phyloP scores from a whole-genome alignment of 37 sponge, comb jelly and placozoan genomes.

The Halisarca cf. caerulea region DNA sequence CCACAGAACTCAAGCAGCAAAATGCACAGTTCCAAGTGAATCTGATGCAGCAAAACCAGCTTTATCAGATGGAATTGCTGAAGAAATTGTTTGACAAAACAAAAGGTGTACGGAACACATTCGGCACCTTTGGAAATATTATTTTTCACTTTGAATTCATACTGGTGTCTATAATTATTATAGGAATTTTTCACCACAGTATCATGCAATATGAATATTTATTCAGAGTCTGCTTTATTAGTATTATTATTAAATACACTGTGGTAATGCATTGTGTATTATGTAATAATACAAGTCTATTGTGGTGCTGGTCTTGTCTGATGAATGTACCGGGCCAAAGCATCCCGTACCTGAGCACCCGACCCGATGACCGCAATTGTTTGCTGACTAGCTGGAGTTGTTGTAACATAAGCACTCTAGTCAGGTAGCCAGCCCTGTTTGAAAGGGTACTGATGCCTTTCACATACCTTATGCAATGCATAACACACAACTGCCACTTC shows the following conservation, averaged over 20 bases:
- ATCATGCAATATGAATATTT: no score
- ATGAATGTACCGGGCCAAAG: background rate
- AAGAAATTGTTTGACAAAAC: slow-evolving; percentile 11
- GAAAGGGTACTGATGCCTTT: slow-evolving; percentile 4
- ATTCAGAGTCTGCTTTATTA: no score
- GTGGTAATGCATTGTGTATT: no score
- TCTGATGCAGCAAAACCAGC: slow-evolving; percentile 6
- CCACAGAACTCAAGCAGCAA: background rate
- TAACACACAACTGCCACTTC: slow-evolving; percentile 33
- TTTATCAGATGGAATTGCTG: background rate
- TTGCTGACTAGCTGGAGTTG: background rate
- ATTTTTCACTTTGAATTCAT: no score
- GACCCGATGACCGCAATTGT: background rate
- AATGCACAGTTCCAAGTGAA: background rate
- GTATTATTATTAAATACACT: no score
- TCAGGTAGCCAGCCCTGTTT: slow-evolving; percentile 11
- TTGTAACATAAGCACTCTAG: background rate
- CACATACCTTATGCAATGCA: slow-evolving; percentile 23
- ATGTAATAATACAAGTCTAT: no score
- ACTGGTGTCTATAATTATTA: no score
- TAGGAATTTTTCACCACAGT: no score
- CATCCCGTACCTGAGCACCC: background rate
- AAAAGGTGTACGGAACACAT: no score
- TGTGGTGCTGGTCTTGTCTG: background rate
- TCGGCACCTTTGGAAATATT: no score